Base-by-base conservation (phyloP, 2,113 vertebrate genomes). In the Dipodomys stephensi region DNA sequence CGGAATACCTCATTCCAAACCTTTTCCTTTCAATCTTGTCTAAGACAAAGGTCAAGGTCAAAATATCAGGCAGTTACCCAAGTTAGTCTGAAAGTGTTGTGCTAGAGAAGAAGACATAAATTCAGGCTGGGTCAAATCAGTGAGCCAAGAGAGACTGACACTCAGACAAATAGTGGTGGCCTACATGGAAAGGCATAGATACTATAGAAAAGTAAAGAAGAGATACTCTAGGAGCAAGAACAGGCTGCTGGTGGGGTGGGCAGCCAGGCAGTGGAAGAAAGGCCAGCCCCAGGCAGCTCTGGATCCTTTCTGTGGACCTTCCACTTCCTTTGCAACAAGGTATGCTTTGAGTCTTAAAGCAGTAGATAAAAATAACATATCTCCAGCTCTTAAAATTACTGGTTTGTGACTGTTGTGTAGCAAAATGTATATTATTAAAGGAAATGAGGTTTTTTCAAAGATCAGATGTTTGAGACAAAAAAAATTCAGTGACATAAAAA, bases 221-320 rank as follows among this genome's bases (percentile, higher is more conserved):
- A 74, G 7, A n/a, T 25, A 6, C n/a, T 73, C 30, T 20, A 35
- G 19, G 12, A 68, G 76, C 23, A 19, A 81, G 28, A 46, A 28
- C 4, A 44, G 28, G 6, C 3, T 39, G 53, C 3, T 6, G 5
- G 4, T 28, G 15, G 44, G 44, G 67, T 30, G 12, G 6, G 0
- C 12, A 1, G 32, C 11, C n/a, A 23, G 23, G 9, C 0, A 1
- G 7, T 1, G 18, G 49, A 68, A 27, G 0, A 0, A 1, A 15
- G 28, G 18, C 27, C 5, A 20, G n/a, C 16, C 23, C 3, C 28
- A 4, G 78, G 16, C 19, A 62, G 10, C 22, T 11, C 27, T 53
- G 10, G 23, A 1, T 71, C 39, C 83, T 73, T 71, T 44, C 80
- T 92, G 3, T n/a, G 83, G 44, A 1, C 67, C 28, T 49, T 35